A percentile compares a stretch with the other conserved stretches of the same genome.
phyloP scores from a whole-genome alignment of 2,888 invertebrate genomes.

The Pristionchus entomophagus region DNA sequence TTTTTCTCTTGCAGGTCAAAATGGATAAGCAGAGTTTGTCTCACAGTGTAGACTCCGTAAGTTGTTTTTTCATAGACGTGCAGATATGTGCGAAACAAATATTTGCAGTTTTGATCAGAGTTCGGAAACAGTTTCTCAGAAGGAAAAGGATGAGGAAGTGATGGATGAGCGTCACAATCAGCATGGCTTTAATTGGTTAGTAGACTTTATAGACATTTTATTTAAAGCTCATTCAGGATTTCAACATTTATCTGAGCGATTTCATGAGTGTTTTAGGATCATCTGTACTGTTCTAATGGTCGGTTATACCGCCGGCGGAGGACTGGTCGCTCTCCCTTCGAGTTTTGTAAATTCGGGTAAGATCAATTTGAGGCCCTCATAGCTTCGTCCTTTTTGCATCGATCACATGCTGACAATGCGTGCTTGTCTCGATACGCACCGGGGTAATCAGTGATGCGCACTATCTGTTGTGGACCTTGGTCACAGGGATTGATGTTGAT shows the following conservation, averaged over 20 bases:
- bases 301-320: conserved; percentile 64
- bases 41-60: neutral
- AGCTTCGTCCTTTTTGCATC: too few species aligned
- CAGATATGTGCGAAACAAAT: neutral
- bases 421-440: too few species aligned
- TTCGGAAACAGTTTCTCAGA: neutral
- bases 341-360: conserved; percentile 58
- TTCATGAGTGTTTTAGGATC: conserved; percentile 49
- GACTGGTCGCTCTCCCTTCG: conserved; percentile 62
- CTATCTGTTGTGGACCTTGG: too few species aligned
- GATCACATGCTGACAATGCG: too few species aligned
- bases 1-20: neutral
- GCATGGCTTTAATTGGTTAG: conserved; percentile 28
- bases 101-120: neutral
- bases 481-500: too few species aligned
- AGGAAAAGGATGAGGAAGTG: neutral
- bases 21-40: neutral
- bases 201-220: too few species aligned
- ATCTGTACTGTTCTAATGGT: conserved; percentile 62
- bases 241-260: too few species aligned
- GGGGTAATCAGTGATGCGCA: too few species aligned
- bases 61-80: neutral
- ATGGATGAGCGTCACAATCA: neutral
- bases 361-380: too few species aligned
- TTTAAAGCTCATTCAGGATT: too few species aligned